phyloP scores from a whole-genome alignment of 2,888 invertebrate genomes.

The Augochlorella aurata region DNA sequence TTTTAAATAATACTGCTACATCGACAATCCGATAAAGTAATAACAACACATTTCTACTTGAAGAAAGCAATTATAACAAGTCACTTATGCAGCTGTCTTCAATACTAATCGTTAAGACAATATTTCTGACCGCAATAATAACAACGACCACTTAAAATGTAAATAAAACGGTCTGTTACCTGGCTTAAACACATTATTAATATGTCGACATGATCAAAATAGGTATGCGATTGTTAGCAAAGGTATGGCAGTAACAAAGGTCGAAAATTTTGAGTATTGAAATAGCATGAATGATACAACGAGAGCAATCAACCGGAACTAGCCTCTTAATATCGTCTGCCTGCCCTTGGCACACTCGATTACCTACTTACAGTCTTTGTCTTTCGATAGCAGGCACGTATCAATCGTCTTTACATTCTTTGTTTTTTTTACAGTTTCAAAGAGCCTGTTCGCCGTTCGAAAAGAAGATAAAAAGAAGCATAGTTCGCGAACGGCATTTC shows the following conservation, averaged over 20 bases:
- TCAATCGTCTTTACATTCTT: conserved; percentile 1
- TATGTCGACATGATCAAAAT: background rate
- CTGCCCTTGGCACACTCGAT: conserved; percentile 55
- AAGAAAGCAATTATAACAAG: background rate
- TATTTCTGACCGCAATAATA: background rate
- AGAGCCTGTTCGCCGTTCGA: background rate
- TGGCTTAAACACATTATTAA: background rate
- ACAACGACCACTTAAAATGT: conserved; percentile 15
- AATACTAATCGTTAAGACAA: conserved; percentile 3
- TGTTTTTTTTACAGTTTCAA: background rate
- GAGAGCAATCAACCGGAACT: conserved; percentile 53
- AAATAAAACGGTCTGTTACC: conserved; percentile 1
- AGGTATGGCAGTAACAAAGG: conserved; percentile 19
- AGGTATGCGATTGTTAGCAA: background rate
- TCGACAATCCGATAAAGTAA: too few species aligned
- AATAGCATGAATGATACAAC: conserved; percentile 27
- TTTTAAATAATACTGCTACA: too few species aligned
- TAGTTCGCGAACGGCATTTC: background rate
- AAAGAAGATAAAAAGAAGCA: background rate
- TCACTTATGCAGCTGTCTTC: conserved; percentile 6
- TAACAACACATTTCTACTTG: too few species aligned
- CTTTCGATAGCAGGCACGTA: background rate
- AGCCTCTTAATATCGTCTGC: conserved; percentile 54
- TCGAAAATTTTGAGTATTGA: conserved; percentile 31
- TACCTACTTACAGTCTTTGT: conserved; percentile 25